Evolutionary conservation across 2,113 vertebrate species (phyloP).

Genomic region (Tetrao urogallus): DNA sequence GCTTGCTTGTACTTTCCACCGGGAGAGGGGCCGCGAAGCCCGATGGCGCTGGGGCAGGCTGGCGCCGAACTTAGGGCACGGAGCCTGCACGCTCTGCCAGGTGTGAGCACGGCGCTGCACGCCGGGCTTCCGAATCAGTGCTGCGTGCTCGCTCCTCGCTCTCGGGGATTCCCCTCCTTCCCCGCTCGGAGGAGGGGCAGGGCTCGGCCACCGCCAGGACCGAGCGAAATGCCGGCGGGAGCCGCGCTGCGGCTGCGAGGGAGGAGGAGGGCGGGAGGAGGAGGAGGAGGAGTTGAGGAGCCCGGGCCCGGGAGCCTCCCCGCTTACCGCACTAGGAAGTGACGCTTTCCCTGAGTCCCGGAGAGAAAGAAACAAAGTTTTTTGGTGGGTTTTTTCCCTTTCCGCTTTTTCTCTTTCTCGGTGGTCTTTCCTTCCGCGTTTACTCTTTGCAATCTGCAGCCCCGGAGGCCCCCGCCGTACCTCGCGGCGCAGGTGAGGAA

Average conservation of each 20-base stretch:
- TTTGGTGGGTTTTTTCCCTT: not conserved
- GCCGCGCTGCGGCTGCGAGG: not conserved
- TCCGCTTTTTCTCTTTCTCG: too few species aligned
- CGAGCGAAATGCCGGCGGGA: not conserved
- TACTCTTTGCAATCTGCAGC: not conserved
- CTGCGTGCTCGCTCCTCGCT: not conserved
- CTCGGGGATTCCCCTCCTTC: not conserved
- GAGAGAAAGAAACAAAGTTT: conserved; percentile 78
- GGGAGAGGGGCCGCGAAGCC: not conserved
- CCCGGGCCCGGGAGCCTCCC: conserved; percentile 55
- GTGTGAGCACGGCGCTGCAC: not conserved
- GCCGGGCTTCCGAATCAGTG: not conserved
- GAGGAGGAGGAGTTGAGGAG: conserved; percentile 63
- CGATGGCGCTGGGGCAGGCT: not conserved
- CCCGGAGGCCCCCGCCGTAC: not conserved
- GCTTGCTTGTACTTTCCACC: not conserved
- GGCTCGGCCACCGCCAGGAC: not conserved
- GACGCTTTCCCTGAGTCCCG: conserved; percentile 79
- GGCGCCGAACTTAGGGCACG: not conserved
- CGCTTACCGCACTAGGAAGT: conserved; percentile 78
- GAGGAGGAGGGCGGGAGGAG: conserved; percentile 11
- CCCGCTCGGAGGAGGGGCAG: not conserved
- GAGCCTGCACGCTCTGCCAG: not conserved
- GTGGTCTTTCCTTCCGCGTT: fast-evolving
- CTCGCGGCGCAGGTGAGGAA: conserved; percentile 21